phyloP scores from a whole-genome alignment of 2,797 vertebrate species.

The Sphenodon punctatus region DNA sequence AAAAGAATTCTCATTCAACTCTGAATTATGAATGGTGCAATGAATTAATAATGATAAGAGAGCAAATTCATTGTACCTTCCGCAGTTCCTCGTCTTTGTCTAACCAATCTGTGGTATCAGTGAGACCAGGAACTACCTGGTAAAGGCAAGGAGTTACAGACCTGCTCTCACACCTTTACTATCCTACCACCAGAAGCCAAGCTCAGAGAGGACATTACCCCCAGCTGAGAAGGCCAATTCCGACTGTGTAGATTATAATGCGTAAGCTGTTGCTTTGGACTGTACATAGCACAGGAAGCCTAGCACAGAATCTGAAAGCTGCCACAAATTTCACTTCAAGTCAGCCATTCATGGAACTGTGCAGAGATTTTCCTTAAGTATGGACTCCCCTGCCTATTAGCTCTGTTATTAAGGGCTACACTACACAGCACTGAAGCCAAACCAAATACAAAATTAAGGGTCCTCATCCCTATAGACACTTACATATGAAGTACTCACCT shows the following conservation, averaged over 20 bases:
- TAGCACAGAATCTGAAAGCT: not conserved
- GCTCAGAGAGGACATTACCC: too few relatives aligned
- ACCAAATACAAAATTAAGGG: not conserved
- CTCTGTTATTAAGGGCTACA: not conserved
- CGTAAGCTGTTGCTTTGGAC: too few relatives aligned
- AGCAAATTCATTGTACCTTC: slow-evolving; percentile 8
- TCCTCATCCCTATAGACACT: not conserved
- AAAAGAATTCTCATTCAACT: slow-evolving; percentile 45
- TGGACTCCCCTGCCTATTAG: too few relatives aligned
- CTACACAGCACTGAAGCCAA: slow-evolving; percentile 1
- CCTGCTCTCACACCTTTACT: not conserved
- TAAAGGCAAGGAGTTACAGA: not conserved
- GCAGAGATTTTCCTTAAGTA: not conserved
- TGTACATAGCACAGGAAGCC: not conserved
- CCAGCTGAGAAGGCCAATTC: too few relatives aligned
- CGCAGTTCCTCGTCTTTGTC: slow-evolving; percentile 1
- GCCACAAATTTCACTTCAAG: not conserved
- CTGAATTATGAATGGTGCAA: slow-evolving; percentile 38
- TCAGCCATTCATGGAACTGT: not conserved
- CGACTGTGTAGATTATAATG: too few relatives aligned
- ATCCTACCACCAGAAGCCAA: too few relatives aligned
- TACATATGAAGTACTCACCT: not conserved
- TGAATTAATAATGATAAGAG: slow-evolving; percentile 52
- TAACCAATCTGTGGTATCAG: slow-evolving; percentile 5
- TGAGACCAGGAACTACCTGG: not conserved